Conservation (phyloP, 2,888 invertebrate genomes). For the Danaus chrysippus region DNA sequence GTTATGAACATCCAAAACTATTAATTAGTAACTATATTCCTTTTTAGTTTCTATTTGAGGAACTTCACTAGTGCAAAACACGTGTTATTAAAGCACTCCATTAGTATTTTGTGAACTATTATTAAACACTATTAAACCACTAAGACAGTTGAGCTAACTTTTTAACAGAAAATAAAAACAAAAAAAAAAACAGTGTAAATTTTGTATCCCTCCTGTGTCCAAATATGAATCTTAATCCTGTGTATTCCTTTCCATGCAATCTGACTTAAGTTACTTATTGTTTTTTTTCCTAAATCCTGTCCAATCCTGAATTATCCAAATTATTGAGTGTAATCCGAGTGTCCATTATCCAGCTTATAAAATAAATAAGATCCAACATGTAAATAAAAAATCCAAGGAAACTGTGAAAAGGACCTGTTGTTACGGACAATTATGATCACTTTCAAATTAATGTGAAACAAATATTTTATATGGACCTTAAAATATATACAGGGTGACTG, state of each 20-base stretch:
- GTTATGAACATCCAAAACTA: no score
- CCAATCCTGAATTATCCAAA: conserved; percentile 8
- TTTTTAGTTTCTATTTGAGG: neutral
- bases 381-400: conserved; percentile 5
- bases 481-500: neutral
- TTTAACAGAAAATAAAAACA: neutral
- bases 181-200: conserved; percentile 3
- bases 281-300: conserved; percentile 4
- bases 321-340: conserved; percentile 2
- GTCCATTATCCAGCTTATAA: conserved; percentile 4
- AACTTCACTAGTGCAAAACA: neutral
- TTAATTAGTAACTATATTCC: neutral
- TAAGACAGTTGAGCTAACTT: neutral
- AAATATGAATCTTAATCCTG: conserved; percentile 3
- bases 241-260: conserved; percentile 4
- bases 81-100: neutral
- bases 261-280: neutral
- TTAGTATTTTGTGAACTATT: neutral
- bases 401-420: conserved; percentile 7
- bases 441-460: neutral
- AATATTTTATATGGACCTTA: neutral
- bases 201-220: conserved; percentile 6
- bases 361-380: conserved; percentile 4
- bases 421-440: neutral
- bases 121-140: neutral